phyloP scores from a whole-genome alignment of 2,888 invertebrate genomes.

The Cephus rjabovi region DNA sequence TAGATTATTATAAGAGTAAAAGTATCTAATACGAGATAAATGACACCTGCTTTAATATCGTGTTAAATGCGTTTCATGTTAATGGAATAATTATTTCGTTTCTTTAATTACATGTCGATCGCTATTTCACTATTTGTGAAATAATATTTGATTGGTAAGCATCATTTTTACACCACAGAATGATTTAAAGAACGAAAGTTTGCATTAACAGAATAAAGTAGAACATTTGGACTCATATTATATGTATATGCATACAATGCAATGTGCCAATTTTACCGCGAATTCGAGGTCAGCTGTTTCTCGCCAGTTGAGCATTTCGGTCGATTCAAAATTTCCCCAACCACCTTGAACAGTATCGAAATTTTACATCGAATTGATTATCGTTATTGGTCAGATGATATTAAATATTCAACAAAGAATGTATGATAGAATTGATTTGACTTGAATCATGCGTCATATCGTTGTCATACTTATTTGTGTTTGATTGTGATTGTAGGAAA shows the following conservation, averaged over 20 bases:
- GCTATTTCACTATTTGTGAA: neutral
- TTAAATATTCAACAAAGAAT: neutral
- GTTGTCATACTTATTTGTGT: neutral
- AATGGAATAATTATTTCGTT: neutral
- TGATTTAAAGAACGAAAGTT: neutral
- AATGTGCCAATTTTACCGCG: neutral
- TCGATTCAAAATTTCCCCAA: neutral
- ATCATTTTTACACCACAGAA: neutral
- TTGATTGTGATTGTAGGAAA: neutral
- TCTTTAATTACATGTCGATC: neutral
- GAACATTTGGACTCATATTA: neutral
- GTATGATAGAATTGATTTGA: neutral
- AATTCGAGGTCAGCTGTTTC: neutral
- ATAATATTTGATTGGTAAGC: neutral
- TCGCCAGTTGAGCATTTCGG: neutral
- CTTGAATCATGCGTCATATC: neutral
- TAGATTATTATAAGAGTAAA: neutral
- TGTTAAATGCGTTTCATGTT: no score
- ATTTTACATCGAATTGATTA: neutral
- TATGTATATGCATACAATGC: neutral
- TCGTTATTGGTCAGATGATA: neutral
- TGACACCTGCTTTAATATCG: neutral
- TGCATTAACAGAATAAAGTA: neutral
- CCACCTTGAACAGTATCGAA: neutral
- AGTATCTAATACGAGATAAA: neutral